Percentiles rank a stretch among this genome's conserved stretches.
These are phyloP conservation scores for Vidua chalybeata DNA, from an alignment of 2,113 vertebrate genomes.

Conservation along the genomic window DNA sequence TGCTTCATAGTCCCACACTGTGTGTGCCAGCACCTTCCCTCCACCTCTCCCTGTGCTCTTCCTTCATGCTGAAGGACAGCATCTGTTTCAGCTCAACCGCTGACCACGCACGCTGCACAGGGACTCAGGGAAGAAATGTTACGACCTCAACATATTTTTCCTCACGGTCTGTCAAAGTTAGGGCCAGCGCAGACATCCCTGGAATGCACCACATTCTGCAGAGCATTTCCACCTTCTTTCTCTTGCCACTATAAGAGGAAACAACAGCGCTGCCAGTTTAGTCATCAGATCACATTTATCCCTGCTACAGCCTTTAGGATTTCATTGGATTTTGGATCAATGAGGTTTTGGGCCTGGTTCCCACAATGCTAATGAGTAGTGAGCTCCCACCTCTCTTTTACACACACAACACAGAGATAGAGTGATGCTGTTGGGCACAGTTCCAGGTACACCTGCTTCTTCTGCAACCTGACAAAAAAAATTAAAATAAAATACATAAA, in stretches of 20 bases:
- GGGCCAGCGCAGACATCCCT: not conserved
- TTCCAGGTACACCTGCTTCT: not conserved
- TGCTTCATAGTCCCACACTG: rapidly evolving
- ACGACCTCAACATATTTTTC: constrained; percentile 5
- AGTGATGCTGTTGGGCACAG: not conserved
- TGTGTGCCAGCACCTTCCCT: rapidly evolving
- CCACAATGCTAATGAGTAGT: not conserved
- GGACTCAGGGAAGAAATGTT: not conserved
- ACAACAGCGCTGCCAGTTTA: not conserved
- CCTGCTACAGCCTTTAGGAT: not conserved
- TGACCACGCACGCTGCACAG: not conserved
- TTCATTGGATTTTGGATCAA: constrained; percentile 24
- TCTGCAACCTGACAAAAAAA: not conserved
- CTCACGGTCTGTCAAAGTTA: not conserved
- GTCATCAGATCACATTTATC: not conserved
- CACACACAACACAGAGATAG: not conserved
- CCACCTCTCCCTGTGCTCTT: not conserved
- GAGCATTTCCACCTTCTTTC: not conserved
- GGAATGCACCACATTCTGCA: not conserved
- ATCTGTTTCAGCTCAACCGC: constrained; percentile 31
- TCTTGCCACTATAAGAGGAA: not conserved
- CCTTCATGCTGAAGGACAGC: not conserved
- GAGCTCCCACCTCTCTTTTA: not conserved
- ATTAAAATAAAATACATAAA: not conserved
- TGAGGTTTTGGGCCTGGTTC: not conserved